phyloP scores from a whole-genome alignment of 2,888 invertebrate species.

The Conus canariensis region DNA sequence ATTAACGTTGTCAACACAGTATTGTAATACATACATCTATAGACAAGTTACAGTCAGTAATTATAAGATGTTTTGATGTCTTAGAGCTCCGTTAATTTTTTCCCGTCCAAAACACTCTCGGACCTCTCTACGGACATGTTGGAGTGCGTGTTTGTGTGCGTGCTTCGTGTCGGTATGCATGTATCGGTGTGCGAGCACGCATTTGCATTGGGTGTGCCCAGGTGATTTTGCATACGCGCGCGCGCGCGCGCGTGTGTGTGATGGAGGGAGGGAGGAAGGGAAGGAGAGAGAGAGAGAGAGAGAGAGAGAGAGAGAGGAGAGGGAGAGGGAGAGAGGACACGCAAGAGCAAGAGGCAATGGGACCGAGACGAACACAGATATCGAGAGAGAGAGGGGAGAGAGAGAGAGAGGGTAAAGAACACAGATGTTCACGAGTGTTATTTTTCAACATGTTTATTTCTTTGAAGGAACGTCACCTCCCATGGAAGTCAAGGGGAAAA shows the following conservation, averaged over 20 bases:
- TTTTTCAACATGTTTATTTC: not conserved
- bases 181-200: not conserved
- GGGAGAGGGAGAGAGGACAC: not conserved
- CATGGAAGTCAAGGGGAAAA: not conserved
- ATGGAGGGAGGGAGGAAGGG: no score
- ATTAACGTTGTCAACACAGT: no score
- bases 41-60: no score
- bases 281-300: not conserved
- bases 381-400: not conserved
- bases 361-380: not conserved
- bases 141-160: no score
- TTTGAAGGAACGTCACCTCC: not conserved
- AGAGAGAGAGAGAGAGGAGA: not conserved
- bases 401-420: not conserved
- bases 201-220: no score
- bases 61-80: no score
- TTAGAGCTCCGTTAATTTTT: no score
- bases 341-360: not conserved
- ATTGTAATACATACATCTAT: no score
- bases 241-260: not conserved
- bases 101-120: no score
- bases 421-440: not conserved
- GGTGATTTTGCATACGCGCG: no score
- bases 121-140: no score
- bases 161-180: not conserved